phyloP scores from a whole-genome alignment of 2,888 invertebrate species.

The Sarcophaga subvicina region DNA sequence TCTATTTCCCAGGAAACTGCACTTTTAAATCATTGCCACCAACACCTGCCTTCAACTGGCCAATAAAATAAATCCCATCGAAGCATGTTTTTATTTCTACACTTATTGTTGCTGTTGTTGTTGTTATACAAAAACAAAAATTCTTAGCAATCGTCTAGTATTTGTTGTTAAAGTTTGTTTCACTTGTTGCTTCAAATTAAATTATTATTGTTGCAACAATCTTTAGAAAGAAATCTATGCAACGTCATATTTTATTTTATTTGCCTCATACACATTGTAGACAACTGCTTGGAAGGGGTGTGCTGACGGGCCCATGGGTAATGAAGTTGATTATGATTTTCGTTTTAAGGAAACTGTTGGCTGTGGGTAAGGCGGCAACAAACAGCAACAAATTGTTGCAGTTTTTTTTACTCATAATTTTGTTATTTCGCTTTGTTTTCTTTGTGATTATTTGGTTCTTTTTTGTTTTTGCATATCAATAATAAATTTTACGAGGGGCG shows the following conservation, averaged over 20 bases:
- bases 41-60: too few species aligned
- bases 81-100: too few species aligned
- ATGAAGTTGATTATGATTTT: too few species aligned
- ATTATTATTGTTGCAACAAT: slow-evolving; percentile 46
- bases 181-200: slow-evolving; percentile 60
- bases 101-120: too few species aligned
- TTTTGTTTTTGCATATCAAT: slow-evolving; percentile 41
- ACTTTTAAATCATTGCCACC: too few species aligned
- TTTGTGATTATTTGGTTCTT: neutral
- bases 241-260: slow-evolving; percentile 16
- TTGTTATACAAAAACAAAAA: neutral
- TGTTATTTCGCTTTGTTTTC: slow-evolving; percentile 7
- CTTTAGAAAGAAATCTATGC: slow-evolving; percentile 40
- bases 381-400: slow-evolving; percentile 53
- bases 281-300: neutral
- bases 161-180: slow-evolving; percentile 35
- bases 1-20: too few species aligned
- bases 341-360: too few species aligned
- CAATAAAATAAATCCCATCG: too few species aligned
- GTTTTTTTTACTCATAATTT: neutral
- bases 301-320: neutral
- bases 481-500: slow-evolving; percentile 57
- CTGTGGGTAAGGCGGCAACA: too few species aligned
- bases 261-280: slow-evolving; percentile 30
- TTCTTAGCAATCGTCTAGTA: slow-evolving; percentile 20